Evolutionary conservation across 2,113 vertebrate genomes (phyloP).

Genomic region (Ornithorhynchus anatinus): DNA sequence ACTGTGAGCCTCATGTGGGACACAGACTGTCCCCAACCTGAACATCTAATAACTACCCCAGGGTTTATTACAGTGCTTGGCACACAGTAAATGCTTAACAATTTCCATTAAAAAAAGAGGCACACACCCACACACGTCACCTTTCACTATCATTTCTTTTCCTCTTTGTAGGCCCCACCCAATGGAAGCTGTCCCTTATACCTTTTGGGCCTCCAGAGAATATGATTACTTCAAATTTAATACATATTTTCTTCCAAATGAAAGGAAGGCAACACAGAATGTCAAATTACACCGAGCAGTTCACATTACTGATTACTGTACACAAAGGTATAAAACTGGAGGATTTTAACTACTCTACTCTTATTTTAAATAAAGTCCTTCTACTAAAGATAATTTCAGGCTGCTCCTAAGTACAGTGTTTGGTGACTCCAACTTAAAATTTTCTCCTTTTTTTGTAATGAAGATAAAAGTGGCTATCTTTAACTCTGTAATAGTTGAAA

Average conservation of each 20-base stretch:
- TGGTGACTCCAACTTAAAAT: conserved; percentile 31
- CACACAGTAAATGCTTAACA: too few relatives aligned
- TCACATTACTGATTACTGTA: conserved; percentile 23
- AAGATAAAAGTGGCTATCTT: conserved; percentile 39
- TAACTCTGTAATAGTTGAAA: neutral
- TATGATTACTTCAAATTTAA: too few relatives aligned
- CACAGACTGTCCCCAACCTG: too few relatives aligned
- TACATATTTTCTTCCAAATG: neutral
- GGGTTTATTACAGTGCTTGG: too few relatives aligned
- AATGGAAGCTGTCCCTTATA: too few relatives aligned
- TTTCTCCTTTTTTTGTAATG: conserved; percentile 30
- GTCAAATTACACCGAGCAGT: neutral
- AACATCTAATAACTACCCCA: too few relatives aligned
- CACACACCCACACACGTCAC: too few relatives aligned
- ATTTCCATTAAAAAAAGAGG: too few relatives aligned
- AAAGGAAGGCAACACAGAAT: conserved; percentile 5
- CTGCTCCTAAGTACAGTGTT: conserved; percentile 47
- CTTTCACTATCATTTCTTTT: too few relatives aligned
- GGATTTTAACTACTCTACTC: conserved; percentile 33
- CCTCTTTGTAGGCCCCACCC: too few relatives aligned
- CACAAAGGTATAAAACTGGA: conserved; percentile 17
- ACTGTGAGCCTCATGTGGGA: too few relatives aligned
- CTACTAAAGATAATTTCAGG: conserved; percentile 50
- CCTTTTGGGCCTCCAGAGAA: too few relatives aligned
- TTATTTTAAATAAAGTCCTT: conserved; percentile 37